Evolutionary conservation across 2,888 invertebrate genomes (phyloP).

Genomic region (Opisthograptis luteolata): DNA sequence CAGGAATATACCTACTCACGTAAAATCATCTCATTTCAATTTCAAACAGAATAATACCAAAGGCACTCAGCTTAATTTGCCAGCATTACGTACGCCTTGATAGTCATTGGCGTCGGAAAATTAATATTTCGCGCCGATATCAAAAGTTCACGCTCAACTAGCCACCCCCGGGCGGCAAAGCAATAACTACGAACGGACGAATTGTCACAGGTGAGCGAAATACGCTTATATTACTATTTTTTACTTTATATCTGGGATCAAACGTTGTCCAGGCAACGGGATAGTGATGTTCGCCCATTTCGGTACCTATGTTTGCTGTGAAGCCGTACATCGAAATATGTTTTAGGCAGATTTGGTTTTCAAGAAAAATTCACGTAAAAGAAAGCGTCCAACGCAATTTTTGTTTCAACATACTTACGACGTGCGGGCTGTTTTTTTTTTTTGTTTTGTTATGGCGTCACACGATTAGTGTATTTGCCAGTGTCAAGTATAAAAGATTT

Average conservation of each 20-base stretch:
- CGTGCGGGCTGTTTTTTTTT: too few species aligned
- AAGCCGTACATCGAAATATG: too few species aligned
- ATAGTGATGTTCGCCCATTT: slow-evolving; percentile 29
- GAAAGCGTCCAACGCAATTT: too few species aligned
- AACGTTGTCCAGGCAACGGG: slow-evolving; percentile 70
- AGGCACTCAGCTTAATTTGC: slow-evolving; percentile 80
- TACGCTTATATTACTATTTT: slow-evolving; percentile 80
- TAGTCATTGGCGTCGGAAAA: slow-evolving; percentile 80
- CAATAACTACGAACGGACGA: slow-evolving; percentile 71
- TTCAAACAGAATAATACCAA: slow-evolving; percentile 73
- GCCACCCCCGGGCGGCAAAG: slow-evolving; percentile 66
- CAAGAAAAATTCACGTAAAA: too few species aligned
- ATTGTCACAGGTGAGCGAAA: slow-evolving; percentile 78
- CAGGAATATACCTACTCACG: slow-evolving; percentile 29
- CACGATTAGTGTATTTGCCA: too few species aligned
- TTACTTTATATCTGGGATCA: slow-evolving; percentile 71
- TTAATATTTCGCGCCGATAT: slow-evolving; percentile 83
- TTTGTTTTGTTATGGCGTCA: too few species aligned
- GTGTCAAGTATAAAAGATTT: too few species aligned
- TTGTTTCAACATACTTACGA: too few species aligned
- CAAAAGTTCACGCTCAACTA: slow-evolving; percentile 83
- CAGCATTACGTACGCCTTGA: slow-evolving; percentile 74
- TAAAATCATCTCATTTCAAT: slow-evolving; percentile 60
- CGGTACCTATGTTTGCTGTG: neutral
- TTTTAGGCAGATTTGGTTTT: too few species aligned